Conservation (phyloP, 2,113 vertebrate species). For the Oncorhynchus nerka region DNA sequence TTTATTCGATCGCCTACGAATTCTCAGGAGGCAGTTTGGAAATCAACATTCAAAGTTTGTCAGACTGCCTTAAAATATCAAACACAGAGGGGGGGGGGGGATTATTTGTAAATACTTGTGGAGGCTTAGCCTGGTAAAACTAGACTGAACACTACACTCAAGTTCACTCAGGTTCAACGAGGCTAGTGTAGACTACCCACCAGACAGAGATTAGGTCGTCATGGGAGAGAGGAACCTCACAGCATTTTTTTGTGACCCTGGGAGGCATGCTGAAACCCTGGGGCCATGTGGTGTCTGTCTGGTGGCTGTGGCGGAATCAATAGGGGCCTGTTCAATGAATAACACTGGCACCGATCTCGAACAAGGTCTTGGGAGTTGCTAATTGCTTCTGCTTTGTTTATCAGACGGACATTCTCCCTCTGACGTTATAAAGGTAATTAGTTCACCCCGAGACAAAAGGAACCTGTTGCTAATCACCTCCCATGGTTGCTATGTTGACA, state of each 20-base stretch:
- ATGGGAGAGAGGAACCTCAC: too few species aligned
- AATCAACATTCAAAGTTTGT: too few species aligned
- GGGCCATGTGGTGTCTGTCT: slow-evolving; percentile 51
- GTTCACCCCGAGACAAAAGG: slow-evolving; percentile 33
- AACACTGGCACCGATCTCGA: slow-evolving; percentile 27
- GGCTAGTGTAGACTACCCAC: neutral
- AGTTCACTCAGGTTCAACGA: neutral
- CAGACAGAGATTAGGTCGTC: neutral
- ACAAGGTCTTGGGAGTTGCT: slow-evolving; percentile 32
- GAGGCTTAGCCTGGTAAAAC: neutral
- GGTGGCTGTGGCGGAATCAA: slow-evolving; percentile 43
- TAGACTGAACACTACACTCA: neutral
- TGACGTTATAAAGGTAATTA: slow-evolving; percentile 46
- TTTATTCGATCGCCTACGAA: too few species aligned
- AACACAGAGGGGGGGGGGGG: too few species aligned
- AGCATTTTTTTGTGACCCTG: slow-evolving; percentile 41
- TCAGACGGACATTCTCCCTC: slow-evolving; percentile 47
- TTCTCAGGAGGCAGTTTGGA: too few species aligned
- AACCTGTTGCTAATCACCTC: too few species aligned
- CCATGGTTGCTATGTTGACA: too few species aligned
- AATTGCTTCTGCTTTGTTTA: slow-evolving; percentile 61
- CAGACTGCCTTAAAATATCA: too few species aligned
- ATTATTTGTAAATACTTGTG: too few species aligned
- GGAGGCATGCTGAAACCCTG: slow-evolving; percentile 28
- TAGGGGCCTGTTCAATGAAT: slow-evolving; percentile 36